Evolutionary conservation across 1,140 invertebrate species (phyloP), one percentile per base, ranked within the genome.

Genomic region (Ostrea denselamellosa): DNA sequence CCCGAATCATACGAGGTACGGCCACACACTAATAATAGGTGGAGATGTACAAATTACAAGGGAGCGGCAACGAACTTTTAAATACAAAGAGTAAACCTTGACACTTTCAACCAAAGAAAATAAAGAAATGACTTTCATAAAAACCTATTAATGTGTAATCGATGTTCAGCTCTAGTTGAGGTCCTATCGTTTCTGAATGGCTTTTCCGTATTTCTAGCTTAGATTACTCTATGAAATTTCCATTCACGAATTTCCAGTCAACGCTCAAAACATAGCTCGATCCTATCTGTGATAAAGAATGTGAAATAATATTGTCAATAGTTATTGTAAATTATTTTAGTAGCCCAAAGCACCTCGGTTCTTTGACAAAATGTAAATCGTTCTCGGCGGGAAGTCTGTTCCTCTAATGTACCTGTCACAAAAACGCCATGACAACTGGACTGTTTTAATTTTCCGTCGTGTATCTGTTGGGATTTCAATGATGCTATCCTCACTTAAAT

Each of bases 351-450:
- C 68, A 28, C 68, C 68, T 77, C 14, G 25, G 14, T 77, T 77
- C 68, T 77, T 77, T 77, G 68, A 77, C 68, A 77, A 77, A 77
- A 77, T 77, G 68, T 77, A 77, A 77, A 77, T 77, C 28, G 68
- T 77, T 77, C 68, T 77, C 68, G 68, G 10, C 68, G 28, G 68
- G 68, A 77, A 77, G 68, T 34, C 68, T 34, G 68, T 28, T 25
- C 28, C 22, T 25, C 68, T 77, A 77, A 34, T 77, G 68, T 77
- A 77, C 25, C 68, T 77, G 68, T 77, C 68, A 77, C 68, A 77
- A 77, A 77, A 77, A 77, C 68, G 28, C 68, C 68, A 77, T 77
- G 68, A 25, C 68, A 77, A 77, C 68, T 25, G 22, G 28, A 77
- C 68, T 77, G 68, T 77, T 77, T 28, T 77, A 25, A 77, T 77